phyloP scores from a whole-genome alignment of 1,140 invertebrate species.

The Solen grandis region DNA sequence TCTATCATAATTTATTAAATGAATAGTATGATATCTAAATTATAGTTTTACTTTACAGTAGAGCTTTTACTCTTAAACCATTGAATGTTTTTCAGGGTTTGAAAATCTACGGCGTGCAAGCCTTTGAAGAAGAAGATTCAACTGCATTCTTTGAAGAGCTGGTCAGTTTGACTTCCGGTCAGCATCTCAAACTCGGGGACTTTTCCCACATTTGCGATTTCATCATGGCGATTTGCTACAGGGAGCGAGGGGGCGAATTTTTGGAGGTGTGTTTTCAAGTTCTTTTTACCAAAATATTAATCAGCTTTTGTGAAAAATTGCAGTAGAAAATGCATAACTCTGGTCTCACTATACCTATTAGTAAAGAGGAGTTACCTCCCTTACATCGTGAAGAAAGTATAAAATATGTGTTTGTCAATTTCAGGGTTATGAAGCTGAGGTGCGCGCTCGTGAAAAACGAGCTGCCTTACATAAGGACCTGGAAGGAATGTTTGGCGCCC shows the following conservation, averaged over 20 bases:
- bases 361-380: no score
- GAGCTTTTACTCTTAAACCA: no score
- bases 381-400: no score
- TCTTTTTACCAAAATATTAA: no score
- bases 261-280: constrained; percentile 65
- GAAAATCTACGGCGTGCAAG: constrained; percentile 70
- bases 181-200: constrained; percentile 65
- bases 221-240: constrained; percentile 74
- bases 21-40: no score
- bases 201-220: constrained; percentile 68
- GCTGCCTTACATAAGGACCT: constrained; percentile 60
- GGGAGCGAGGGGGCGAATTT: constrained; percentile 65
- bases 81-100: constrained; percentile 69
- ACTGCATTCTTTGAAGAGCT: constrained; percentile 65
- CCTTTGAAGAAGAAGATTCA: constrained; percentile 33
- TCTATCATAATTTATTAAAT: no score
- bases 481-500: constrained; percentile 57
- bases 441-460: constrained; percentile 51
- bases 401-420: no score
- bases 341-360: no score
- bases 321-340: no score
- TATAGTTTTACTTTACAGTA: no score
- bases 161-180: constrained; percentile 64
- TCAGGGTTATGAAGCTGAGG: constrained; percentile 62
- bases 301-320: no score